Percentiles rank a stretch among this genome's conserved stretches.
Evolutionary conservation across 2,888 invertebrate genomes (phyloP).

Genomic region (Mayetiola destructor): DNA sequence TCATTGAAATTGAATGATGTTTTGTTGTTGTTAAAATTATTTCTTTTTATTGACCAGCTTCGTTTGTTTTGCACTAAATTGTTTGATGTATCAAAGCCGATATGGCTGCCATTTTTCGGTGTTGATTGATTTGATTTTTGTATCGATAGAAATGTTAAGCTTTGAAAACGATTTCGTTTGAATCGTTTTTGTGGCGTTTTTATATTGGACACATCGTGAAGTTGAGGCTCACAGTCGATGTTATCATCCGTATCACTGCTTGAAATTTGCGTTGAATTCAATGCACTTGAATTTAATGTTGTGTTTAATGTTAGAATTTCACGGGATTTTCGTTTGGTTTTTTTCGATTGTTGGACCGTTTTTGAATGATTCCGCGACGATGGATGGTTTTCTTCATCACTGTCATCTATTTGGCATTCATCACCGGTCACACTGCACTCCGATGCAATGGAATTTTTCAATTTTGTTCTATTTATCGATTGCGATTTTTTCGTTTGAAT

Average conservation of each 20-base stretch:
- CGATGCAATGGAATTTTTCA: background rate
- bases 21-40: background rate
- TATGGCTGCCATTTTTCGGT: background rate
- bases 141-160: background rate
- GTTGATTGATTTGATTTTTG: background rate
- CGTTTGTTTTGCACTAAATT: background rate
- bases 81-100: background rate
- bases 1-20: background rate
- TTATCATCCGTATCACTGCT: background rate
- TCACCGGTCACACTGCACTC: too few relatives aligned
- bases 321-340: background rate
- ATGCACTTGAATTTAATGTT: background rate
- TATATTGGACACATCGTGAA: background rate
- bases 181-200: background rate
- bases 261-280: background rate
- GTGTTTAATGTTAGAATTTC: background rate
- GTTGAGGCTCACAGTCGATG: background rate
- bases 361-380: background rate
- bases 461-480: background rate
- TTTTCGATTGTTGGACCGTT: background rate
- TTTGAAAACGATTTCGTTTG: background rate
- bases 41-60: background rate
- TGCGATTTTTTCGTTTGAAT: background rate
- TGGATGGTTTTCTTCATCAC: slow-evolving; percentile 4
- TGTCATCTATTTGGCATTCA: background rate